Evolutionary conservation across 2,888 invertebrate genomes (phyloP).

Genomic region (Euspilapteryx auroguttella): DNA sequence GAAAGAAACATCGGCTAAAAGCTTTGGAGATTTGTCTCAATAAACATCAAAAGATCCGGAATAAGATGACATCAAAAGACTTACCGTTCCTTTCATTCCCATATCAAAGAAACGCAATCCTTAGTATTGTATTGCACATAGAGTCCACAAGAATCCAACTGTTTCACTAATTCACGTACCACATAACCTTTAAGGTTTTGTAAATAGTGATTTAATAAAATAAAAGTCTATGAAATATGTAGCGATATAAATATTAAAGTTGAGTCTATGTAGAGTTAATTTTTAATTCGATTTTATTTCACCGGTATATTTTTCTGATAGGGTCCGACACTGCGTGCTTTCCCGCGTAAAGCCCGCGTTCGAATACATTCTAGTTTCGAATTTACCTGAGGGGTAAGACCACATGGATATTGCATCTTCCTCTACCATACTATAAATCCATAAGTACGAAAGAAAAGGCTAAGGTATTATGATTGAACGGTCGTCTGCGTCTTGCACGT

Average conservation of each 20-base stretch:
- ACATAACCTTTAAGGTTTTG: too few species aligned
- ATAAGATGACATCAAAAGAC: slow-evolving; percentile 13
- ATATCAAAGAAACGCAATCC: slow-evolving; percentile 31
- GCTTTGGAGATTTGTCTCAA: too few species aligned
- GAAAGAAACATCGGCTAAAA: too few species aligned
- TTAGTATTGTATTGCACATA: slow-evolving; percentile 29
- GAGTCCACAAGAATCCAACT: slow-evolving; percentile 27
- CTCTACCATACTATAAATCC: slow-evolving; percentile 10
- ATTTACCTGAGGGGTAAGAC: slow-evolving; percentile 49
- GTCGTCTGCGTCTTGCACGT: slow-evolving; percentile 20
- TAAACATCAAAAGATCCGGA: too few species aligned
- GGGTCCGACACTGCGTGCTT: slow-evolving; percentile 36
- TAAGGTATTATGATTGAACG: slow-evolving; percentile 40
- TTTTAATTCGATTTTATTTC: too few species aligned
- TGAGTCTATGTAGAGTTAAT: too few species aligned
- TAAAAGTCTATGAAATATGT: too few species aligned
- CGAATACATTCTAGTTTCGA: slow-evolving; percentile 37
- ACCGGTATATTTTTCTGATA: too few species aligned
- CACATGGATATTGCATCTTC: slow-evolving; percentile 20
- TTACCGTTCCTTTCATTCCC: slow-evolving; percentile 32
- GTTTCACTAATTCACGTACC: too few species aligned
- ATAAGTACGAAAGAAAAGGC: slow-evolving; percentile 14
- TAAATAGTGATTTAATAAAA: too few species aligned
- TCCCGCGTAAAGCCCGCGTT: slow-evolving; percentile 51
- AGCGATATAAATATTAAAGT: too few species aligned